Evolutionary conservation across 2,888 invertebrate species (phyloP), one percentile per base, ranked within the genome.

Genomic region (Athrips mouffetella): DNA sequence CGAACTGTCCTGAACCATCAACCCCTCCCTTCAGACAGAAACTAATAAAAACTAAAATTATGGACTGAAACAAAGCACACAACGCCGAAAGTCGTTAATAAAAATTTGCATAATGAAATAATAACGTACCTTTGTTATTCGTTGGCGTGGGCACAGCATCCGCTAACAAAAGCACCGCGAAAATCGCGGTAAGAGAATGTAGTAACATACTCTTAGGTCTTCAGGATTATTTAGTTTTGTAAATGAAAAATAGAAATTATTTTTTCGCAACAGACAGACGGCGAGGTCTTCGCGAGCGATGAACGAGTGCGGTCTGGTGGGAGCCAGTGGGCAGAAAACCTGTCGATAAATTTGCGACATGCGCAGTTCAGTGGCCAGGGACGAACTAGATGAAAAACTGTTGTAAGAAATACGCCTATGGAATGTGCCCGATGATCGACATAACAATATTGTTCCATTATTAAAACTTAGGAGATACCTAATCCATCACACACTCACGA

Each of bases 291-390:
- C 69, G 75, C 76, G 71, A 70, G 74, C 76, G 57, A 69, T 61
- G 74, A 71, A 65, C 80, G 74, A 85, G 79, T 82, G 82, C 59
- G 80, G 81, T 65, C 65, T 73, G 70, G 62, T 58, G 54, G 70
- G 71, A 75, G 67, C 65, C 62, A 68, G 68, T 69, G 70, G 70
- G 73, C 70, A 76, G 76, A 73, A 73, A 70, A 74, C 73, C 68
- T 70, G 84, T 88, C 88, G 80, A 88, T 88, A 88, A 82, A 76
- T 80, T 80, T 66, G 80, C 76, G 80, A 82, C 88, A 80, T 88
- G 88, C 88, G 88, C 88, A 87, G 72, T 86, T 70, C 54, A 59
- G 58, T 49, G 47, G 33, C 62, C 84, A 84, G 85, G 68, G 81
- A 55, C 70, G 81, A 49, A 80, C 61, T 67, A 45, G 13, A 1